A percentile compares a stretch with the other conserved stretches of the same genome.
These are phyloP conservation scores for Festucalex cinctus DNA, from an alignment of 2,113 vertebrate genomes.

Conservation along the genomic window DNA sequence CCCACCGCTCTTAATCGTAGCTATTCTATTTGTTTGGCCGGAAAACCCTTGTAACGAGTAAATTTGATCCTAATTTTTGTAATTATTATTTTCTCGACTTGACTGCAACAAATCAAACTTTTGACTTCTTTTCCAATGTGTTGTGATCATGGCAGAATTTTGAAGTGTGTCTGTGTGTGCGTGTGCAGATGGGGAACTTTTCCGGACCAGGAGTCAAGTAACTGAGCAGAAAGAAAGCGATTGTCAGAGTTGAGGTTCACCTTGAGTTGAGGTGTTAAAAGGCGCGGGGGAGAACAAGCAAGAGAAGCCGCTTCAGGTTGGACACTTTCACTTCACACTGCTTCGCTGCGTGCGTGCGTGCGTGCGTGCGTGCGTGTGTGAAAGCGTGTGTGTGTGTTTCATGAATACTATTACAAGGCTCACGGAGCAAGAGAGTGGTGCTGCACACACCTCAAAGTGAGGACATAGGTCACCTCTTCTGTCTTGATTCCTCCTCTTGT, in stretches of 20 bases:
- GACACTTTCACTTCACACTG: slow-evolving; percentile 1
- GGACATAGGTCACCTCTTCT: slow-evolving; percentile 66
- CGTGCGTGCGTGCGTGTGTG: not conserved
- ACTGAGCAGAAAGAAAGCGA: not conserved
- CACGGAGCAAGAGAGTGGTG: slow-evolving; percentile 56
- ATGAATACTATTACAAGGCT: slow-evolving; percentile 69
- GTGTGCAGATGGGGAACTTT: not conserved
- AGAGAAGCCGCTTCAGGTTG: not conserved
- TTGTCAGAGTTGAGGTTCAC: not conserved
- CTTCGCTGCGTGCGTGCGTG: not conserved
- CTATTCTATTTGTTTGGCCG: too few relatives aligned
- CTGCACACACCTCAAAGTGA: slow-evolving; percentile 44
- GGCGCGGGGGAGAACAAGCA: not conserved
- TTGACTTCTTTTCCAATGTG: too few relatives aligned
- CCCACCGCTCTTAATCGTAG: too few relatives aligned
- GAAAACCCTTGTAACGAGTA: too few relatives aligned
- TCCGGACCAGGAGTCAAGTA: not conserved
- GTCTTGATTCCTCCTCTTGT: slow-evolving; percentile 21
- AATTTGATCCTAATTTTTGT: too few relatives aligned
- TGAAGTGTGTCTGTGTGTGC: not conserved
- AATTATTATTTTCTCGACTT: too few relatives aligned
- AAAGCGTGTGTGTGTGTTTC: slow-evolving; percentile 36
- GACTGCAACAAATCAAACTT: too few relatives aligned
- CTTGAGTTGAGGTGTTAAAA: not conserved
- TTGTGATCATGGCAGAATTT: not conserved